Base-by-base conservation (phyloP, 2,888 invertebrate species). In the Andrena haemorrhoa region DNA sequence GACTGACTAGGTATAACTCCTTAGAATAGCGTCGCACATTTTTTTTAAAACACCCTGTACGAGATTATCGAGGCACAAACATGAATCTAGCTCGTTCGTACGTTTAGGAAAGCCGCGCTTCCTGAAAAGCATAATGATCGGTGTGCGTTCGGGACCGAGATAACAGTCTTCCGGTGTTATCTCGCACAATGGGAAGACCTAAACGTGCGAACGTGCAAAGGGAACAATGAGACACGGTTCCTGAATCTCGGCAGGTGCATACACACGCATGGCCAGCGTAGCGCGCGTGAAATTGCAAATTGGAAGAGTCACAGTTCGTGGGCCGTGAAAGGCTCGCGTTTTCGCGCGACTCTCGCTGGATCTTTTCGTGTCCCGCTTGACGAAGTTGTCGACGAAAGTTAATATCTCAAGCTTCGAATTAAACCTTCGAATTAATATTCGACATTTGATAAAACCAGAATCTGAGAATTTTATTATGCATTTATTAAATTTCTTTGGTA, bases 81-180 rank as follows among this genome's bases (percentile, higher is more conserved):
- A 41, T 41, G 41, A 41, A 41, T 41, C 16, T 41, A 41, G 41
- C 41, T n/a, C 16, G 63, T 26, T 20, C 23, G 49, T 65, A 71
- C 75, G 58, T 78, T 75, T 68, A 71, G 75, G 68, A 83, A 82
- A 78, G 68, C 75, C 75, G 70, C 56, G 72, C 68, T 83, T 82
- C 82, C 82, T 82, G 83, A 78, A 83, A 78, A 51, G 72, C 60
- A 75, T 76, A 82, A 80, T 82, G 75, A 82, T 76, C 72, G 68
- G 66, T 20, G 53, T 35, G 29, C 56, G 82, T 80, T 82, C 72
- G 82, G 80, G 80, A 75, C 82, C 69, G 56, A 73, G 82, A 82
- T 82, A 82, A 49, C 58, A 23, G 68, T 72, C 73, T 82, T 82
- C 82, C 82, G 82, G 80, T 70, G 68, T 63, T 80, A 72, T 80